Evolutionary conservation across 2,888 invertebrate genomes (phyloP).

Genomic region (Acleris cristana): DNA sequence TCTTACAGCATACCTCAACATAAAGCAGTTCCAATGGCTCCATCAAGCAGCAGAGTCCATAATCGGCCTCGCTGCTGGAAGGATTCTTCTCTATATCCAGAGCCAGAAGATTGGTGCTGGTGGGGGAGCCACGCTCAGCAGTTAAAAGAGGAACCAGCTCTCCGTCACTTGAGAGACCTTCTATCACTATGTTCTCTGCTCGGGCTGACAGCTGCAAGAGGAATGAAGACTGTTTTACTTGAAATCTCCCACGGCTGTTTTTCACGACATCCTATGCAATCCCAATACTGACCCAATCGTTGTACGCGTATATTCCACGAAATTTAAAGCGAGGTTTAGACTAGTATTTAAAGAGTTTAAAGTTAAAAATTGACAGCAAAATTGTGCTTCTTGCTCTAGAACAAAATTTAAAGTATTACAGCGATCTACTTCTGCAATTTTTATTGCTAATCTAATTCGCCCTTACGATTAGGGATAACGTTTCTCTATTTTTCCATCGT

Average conservation of each 20-base stretch:
- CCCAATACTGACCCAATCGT: too few relatives aligned
- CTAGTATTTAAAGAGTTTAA: too few relatives aligned
- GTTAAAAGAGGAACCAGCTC: slow-evolving; percentile 88
- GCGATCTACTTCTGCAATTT: too few relatives aligned
- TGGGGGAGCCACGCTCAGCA: slow-evolving; percentile 74
- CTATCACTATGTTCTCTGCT: slow-evolving; percentile 90
- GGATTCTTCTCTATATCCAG: slow-evolving; percentile 90
- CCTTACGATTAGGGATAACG: too few relatives aligned
- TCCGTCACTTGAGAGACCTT: slow-evolving; percentile 89
- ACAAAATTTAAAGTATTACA: too few relatives aligned
- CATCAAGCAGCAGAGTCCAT: slow-evolving; percentile 86
- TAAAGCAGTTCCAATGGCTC: slow-evolving; percentile 91
- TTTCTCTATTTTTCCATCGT: too few relatives aligned
- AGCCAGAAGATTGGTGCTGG: slow-evolving; percentile 88
- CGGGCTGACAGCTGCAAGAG: slow-evolving; percentile 82
- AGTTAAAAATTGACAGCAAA: too few relatives aligned
- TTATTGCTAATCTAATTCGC: too few relatives aligned
- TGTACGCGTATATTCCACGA: too few relatives aligned
- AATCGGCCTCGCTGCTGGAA: slow-evolving; percentile 85
- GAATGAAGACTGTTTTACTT: neutral
- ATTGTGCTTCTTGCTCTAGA: too few relatives aligned
- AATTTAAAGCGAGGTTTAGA: too few relatives aligned
- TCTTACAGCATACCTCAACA: slow-evolving; percentile 84
- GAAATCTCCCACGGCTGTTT: neutral
- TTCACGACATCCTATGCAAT: too few relatives aligned